Percentiles rank a stretch among this genome's conserved stretches.
These are phyloP conservation scores for Geopemphigus sp. DNA, from an alignment of 1,140 invertebrate species.

Conservation along the genomic window DNA sequence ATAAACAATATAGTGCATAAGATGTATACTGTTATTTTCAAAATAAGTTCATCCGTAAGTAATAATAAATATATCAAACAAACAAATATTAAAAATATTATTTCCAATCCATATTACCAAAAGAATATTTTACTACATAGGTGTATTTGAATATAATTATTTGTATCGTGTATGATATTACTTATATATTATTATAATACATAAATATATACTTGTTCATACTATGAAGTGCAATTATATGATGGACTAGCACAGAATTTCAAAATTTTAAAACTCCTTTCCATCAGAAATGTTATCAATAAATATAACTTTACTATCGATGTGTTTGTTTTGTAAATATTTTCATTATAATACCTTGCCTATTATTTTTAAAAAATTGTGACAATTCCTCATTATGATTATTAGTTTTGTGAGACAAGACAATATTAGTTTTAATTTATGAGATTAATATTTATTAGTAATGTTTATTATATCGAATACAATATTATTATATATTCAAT, in stretches of 20 bases:
- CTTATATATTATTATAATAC: too few species aligned
- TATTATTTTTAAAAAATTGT: background rate
- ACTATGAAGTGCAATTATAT: background rate
- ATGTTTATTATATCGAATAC: too few species aligned
- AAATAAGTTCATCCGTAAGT: background rate
- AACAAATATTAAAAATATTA: too few species aligned
- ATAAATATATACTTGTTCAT: too few species aligned
- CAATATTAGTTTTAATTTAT: conserved; percentile 7
- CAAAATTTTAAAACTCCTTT: background rate
- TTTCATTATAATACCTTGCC: background rate
- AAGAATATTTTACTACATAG: background rate
- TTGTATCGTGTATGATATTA: background rate
- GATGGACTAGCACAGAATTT: background rate
- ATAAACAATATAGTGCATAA: background rate
- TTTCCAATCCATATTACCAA: background rate
- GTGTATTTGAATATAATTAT: background rate
- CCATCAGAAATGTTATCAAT: background rate
- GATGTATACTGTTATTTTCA: background rate
- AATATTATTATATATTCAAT: too few species aligned
- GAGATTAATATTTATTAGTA: background rate
- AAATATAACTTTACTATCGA: background rate
- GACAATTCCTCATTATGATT: background rate
- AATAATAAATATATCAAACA: too few species aligned
- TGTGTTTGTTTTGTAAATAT: conserved; percentile 11
- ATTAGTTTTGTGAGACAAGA: background rate